These are phyloP conservation scores for Lamprotornis superbus DNA, from an alignment of 2,113 vertebrate species.

Conservation along the genomic window DNA sequence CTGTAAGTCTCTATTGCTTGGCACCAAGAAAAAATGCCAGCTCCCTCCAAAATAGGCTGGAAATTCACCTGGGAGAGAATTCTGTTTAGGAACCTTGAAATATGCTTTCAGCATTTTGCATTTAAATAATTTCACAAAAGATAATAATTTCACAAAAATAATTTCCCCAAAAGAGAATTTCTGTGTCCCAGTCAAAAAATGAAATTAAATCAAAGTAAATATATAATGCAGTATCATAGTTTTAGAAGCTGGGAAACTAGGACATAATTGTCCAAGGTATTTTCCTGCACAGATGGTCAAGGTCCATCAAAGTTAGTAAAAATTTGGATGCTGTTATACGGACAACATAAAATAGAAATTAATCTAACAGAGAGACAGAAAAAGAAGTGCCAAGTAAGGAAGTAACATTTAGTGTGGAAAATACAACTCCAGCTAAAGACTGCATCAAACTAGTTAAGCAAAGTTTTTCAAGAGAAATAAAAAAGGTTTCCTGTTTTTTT, in stretches of 20 bases:
- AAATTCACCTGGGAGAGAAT: neutral
- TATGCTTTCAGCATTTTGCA: neutral
- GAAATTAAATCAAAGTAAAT: neutral
- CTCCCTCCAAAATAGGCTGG: neutral
- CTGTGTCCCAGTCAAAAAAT: neutral
- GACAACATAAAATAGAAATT: neutral
- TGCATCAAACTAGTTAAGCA: neutral
- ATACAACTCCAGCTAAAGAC: neutral
- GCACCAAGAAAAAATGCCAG: neutral
- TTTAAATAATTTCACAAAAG: neutral
- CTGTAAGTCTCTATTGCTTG: neutral
- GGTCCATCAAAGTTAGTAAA: neutral
- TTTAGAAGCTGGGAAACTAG: neutral
- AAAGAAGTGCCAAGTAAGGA: neutral
- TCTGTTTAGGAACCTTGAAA: neutral
- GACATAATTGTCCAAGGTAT: neutral
- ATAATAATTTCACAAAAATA: neutral
- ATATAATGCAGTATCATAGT: neutral
- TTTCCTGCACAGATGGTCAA: neutral
- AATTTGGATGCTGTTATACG: neutral
- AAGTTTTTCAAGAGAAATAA: neutral
- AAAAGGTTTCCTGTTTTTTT: neutral
- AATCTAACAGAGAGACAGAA: neutral
- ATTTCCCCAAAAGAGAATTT: neutral
- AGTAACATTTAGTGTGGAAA: neutral